Conservation (phyloP, 2,113 vertebrate species). For the Megaceryle torquata region DNA sequence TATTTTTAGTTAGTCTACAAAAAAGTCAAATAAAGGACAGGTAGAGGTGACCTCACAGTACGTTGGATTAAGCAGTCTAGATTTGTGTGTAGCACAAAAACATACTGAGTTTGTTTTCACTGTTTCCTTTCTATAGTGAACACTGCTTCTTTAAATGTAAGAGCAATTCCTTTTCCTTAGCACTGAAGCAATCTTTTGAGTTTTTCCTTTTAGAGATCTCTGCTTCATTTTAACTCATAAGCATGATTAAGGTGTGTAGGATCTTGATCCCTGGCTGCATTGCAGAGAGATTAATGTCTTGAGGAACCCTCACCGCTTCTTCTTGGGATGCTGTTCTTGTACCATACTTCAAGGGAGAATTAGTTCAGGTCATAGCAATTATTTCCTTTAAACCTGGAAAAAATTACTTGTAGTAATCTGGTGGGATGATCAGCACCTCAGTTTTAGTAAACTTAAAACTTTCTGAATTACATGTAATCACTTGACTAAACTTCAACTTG, state of each 20-base stretch:
- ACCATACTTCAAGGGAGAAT: background rate
- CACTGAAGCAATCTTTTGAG: background rate
- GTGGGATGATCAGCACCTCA: background rate
- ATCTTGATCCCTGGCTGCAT: background rate
- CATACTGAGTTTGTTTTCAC: conserved; percentile 27
- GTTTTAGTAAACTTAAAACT: background rate
- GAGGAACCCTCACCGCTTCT: background rate
- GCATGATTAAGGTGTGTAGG: background rate
- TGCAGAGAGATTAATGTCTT: background rate
- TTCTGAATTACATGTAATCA: background rate
- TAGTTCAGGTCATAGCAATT: background rate
- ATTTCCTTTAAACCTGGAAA: background rate
- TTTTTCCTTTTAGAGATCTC: background rate
- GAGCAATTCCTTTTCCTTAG: background rate
- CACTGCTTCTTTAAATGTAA: background rate
- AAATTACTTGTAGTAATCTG: background rate
- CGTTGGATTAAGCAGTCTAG: background rate
- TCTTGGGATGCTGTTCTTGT: background rate
- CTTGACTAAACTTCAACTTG: background rate
- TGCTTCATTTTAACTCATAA: background rate
- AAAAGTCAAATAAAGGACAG: background rate
- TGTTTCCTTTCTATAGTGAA: background rate
- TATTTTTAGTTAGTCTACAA: background rate
- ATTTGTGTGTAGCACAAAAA: background rate
- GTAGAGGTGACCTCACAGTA: background rate